These are phyloP conservation scores for Turnix velox DNA, from an alignment of 2,113 vertebrate genomes.

Conservation along the genomic window DNA sequence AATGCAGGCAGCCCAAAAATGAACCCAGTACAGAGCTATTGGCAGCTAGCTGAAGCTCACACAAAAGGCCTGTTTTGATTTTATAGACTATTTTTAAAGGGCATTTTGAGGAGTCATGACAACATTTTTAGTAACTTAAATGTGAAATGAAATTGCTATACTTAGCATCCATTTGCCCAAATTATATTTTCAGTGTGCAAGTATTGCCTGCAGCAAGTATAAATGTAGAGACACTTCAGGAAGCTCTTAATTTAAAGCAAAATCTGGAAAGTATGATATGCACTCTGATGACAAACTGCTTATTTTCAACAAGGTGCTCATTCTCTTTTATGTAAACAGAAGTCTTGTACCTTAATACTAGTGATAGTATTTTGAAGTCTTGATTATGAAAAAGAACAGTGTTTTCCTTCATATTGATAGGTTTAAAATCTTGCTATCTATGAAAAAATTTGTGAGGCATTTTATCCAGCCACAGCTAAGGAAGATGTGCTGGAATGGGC, in stretches of 20 bases:
- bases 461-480: too few relatives aligned
- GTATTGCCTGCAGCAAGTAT: background rate
- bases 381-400: background rate
- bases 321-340: background rate
- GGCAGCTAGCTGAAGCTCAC: background rate
- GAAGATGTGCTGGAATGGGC: too few relatives aligned
- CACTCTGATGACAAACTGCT: background rate
- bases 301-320: background rate
- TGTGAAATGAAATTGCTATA: conserved; percentile 41
- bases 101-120: background rate
- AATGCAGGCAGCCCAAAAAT: background rate
- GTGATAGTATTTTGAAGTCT: background rate
- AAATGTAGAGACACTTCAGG: conserved; percentile 8
- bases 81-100: conserved; percentile 21
- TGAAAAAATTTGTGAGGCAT: too few relatives aligned
- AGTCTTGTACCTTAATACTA: background rate
- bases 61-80: conserved; percentile 8
- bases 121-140: conserved; percentile 58
- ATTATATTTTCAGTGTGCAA: conserved; percentile 45
- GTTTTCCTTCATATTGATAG: background rate
- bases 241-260: background rate
- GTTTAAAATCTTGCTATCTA: background rate
- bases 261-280: background rate
- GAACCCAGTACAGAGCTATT: background rate
- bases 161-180: background rate